Percentiles rank a stretch among this genome's conserved stretches.
phyloP scores from a whole-genome alignment of 2,797 vertebrate genomes.

The Scomberomorus guttatus region DNA sequence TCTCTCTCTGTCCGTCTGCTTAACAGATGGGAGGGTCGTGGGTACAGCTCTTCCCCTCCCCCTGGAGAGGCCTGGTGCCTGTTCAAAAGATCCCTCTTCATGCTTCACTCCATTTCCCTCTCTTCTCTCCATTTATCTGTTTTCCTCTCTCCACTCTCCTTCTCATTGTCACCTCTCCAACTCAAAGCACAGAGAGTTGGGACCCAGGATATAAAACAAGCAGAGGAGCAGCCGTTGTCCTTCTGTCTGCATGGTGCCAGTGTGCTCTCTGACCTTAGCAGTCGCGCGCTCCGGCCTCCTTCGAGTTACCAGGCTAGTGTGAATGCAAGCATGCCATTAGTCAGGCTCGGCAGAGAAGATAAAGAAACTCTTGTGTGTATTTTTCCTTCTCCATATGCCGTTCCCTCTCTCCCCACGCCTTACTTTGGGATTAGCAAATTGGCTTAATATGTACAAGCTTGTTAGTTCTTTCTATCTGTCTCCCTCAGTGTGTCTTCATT shows the following conservation, averaged over 20 bases:
- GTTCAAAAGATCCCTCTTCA: constrained; percentile 84
- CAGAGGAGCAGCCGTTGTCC: constrained; percentile 51
- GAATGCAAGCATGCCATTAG: constrained; percentile 50
- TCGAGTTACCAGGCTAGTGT: constrained; percentile 54
- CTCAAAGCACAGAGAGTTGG: constrained; percentile 40
- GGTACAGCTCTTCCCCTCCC: constrained; percentile 82
- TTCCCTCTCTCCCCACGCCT: constrained; percentile 69
- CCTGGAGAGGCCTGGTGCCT: constrained; percentile 85
- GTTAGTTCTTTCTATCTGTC: constrained; percentile 47
- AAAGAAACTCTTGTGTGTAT: constrained; percentile 48
- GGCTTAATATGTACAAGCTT: constrained; percentile 80
- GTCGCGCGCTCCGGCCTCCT: constrained; percentile 31
- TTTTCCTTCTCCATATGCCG: constrained; percentile 33
- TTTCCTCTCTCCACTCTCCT: constrained; percentile 42
- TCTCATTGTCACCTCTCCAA: constrained; percentile 66
- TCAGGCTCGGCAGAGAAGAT: constrained; percentile 46
- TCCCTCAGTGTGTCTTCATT: constrained; percentile 27
- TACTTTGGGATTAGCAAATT: constrained; percentile 86
- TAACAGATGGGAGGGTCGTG: constrained; percentile 87
- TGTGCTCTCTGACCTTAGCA: constrained; percentile 60
- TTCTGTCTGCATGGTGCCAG: constrained; percentile 60
- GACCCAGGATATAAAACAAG: constrained; percentile 60
- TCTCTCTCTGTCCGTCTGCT: constrained; percentile 78
- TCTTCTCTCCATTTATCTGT: constrained; percentile 53
- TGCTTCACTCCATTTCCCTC: constrained; percentile 75